Evolutionary conservation across 2,888 invertebrate genomes (phyloP), one percentile per base, ranked within the genome.

Genomic region (Polietes domitor): DNA sequence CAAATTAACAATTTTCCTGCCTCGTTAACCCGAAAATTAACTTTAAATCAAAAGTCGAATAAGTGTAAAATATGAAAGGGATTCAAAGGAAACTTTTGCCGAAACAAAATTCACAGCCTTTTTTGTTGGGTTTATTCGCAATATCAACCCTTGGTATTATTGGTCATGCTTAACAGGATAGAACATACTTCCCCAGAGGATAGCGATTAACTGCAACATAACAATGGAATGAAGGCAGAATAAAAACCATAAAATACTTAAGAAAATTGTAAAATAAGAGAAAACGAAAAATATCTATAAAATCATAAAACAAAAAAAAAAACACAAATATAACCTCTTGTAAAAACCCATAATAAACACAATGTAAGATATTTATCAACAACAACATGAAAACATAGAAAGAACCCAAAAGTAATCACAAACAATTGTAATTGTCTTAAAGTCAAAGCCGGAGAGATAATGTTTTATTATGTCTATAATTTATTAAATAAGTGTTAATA

Each of bases 1-100:
- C 32, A 61, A 61, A 32, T 61, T 61, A 61, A 28, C 61, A 61
- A 32, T 61, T 32, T 32, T 19, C 21, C 17, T 41, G 21, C n/a
- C 41, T 65, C 21, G 37, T 65, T 65, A 65, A 65, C 65, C 65
- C 65, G 65, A 32, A 65, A 65, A 65, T 65, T 65, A 41, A 65
- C 65, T 65, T 65, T 65, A 65, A 65, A 65, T 65, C 65, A 53
- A 53, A 53, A 21, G 21, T 53, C n/a, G 7, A 17, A 53, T 17
- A 53, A 21, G 24, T 21, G 21, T 53, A n/a, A n/a, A n/a, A 2
- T 6, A 41, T 41, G 65, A 65, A 65, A n/a, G 41, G 65, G 19
- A 61, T n/a, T 6, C 15, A 41, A 65, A 12, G 41, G 21, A 65
- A 65, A 41, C 7, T 65, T 63, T 19, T 19, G 21, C 37, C 65